Evolutionary conservation across 2,888 invertebrate genomes (phyloP).

Genomic region (Nephrocerus scutellatus): DNA sequence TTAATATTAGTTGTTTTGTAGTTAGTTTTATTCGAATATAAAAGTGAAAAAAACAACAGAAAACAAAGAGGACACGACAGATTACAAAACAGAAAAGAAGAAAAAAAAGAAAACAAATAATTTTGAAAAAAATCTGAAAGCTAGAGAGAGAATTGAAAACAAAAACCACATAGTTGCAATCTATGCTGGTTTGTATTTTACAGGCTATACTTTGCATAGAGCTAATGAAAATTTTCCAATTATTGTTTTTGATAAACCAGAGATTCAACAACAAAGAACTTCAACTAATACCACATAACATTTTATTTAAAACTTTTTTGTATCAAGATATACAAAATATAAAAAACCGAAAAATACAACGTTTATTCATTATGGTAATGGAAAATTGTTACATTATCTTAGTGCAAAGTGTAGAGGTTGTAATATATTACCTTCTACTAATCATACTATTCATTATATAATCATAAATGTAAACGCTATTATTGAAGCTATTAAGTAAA

Average conservation of each 20-base stretch:
- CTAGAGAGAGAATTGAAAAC: neutral
- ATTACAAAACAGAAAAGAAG: conserved; percentile 1
- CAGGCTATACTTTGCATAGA: conserved; percentile 91
- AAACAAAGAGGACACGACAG: conserved; percentile 13
- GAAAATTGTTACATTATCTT: conserved; percentile 69
- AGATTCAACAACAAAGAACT: conserved; percentile 14
- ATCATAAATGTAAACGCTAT: too few relatives aligned
- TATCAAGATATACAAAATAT: too few relatives aligned
- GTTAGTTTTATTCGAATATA: too few relatives aligned
- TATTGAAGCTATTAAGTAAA: too few relatives aligned
- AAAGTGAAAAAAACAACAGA: conserved; percentile 18
- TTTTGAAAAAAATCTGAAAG: conserved; percentile 20
- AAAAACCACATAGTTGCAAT: conserved; percentile 28
- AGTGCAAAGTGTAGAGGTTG: conserved; percentile 89
- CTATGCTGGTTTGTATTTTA: conserved; percentile 45
- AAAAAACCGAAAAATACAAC: conserved; percentile 11
- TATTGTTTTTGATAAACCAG: conserved; percentile 3
- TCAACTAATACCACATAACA: conserved; percentile 16
- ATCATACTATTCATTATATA: too few relatives aligned
- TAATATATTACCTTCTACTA: too few relatives aligned
- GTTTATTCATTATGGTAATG: conserved; percentile 12
- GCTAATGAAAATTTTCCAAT: conserved; percentile 75
- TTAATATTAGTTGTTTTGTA: too few relatives aligned
- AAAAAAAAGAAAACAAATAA: conserved; percentile 13
- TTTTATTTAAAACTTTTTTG: too few relatives aligned